Conservation (phyloP, 1,140 invertebrate genomes). For the Drosophila paulistorum region DNA sequence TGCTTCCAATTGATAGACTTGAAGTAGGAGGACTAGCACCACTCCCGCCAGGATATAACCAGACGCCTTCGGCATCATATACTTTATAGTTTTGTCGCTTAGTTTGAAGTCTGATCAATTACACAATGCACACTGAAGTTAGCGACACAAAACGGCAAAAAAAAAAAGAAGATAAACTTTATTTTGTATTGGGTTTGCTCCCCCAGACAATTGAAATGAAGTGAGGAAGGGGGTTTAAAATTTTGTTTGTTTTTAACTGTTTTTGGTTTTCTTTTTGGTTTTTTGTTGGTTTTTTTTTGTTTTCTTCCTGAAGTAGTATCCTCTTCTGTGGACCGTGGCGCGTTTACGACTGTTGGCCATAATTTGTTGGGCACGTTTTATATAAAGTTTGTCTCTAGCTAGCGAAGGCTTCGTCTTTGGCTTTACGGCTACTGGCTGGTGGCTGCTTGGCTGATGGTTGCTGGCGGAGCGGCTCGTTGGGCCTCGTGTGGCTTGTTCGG, state of each 20-base stretch:
- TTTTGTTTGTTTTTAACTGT: background rate
- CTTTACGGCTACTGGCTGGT: conserved; percentile 12
- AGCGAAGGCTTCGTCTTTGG: conserved; percentile 12
- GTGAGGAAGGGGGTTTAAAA: no score
- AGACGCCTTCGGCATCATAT: background rate
- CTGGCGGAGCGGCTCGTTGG: background rate
- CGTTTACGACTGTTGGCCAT: conserved; percentile 68
- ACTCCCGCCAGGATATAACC: conserved; percentile 12
- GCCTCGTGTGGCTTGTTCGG: conserved; percentile 14
- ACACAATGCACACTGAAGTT: background rate
- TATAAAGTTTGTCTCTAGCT: conserved; percentile 59
- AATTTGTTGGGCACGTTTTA: conserved; percentile 61
- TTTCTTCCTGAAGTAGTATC: conserved; percentile 27
- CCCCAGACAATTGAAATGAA: no score
- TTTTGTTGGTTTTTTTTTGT: background rate
- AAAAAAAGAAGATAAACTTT: background rate
- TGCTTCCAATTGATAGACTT: conserved; percentile 53
- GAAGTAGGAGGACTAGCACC: conserved; percentile 22
- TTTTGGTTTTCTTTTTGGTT: background rate
- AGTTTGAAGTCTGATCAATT: no score
- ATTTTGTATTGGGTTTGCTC: no score
- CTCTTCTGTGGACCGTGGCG: conserved; percentile 54
- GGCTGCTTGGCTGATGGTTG: background rate
- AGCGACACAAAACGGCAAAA: background rate
- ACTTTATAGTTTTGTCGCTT: no score